Evolutionary conservation across 2,888 invertebrate species (phyloP).

Genomic region (Oscheius sp.): DNA sequence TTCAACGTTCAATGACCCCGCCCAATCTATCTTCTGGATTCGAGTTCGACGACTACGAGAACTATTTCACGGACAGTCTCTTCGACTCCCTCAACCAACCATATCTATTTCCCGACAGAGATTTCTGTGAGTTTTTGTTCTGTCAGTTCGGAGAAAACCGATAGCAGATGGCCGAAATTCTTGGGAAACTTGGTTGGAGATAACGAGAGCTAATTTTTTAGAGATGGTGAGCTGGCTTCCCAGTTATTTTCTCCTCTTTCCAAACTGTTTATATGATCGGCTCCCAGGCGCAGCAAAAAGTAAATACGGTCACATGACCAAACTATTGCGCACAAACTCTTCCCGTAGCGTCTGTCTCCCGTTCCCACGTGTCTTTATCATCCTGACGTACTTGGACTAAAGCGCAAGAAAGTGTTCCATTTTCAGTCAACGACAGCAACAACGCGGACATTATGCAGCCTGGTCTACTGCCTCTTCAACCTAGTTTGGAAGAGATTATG

Average conservation of each 20-base stretch:
- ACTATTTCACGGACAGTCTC: slow-evolving; percentile 75
- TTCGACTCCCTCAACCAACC: slow-evolving; percentile 80
- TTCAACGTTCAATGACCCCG: slow-evolving; percentile 62
- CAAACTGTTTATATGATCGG: no score
- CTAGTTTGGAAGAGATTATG: slow-evolving; percentile 78
- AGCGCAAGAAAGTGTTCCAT: slow-evolving; percentile 1
- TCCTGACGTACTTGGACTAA: slow-evolving; percentile 2
- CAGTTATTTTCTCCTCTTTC: no score
- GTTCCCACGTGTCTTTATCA: slow-evolving; percentile 20
- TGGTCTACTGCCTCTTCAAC: slow-evolving; percentile 93
- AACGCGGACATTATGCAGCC: slow-evolving; percentile 91
- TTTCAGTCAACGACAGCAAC: slow-evolving; percentile 56
- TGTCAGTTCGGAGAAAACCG: not conserved
- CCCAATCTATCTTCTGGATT: slow-evolving; percentile 61
- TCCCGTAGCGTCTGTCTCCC: not conserved
- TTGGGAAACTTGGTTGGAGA: no score
- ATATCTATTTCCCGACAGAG: slow-evolving; percentile 95
- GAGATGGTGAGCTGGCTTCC: no score
- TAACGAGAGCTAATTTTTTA: no score
- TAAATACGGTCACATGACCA: no score
- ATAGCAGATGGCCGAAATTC: not conserved
- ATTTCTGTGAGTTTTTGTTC: slow-evolving; percentile 77
- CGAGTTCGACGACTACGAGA: slow-evolving; percentile 71
- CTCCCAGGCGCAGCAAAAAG: no score
- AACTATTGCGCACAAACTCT: no score